Evolutionary conservation across 2,113 vertebrate species (phyloP).

Genomic region (Cercopithecus mona): DNA sequence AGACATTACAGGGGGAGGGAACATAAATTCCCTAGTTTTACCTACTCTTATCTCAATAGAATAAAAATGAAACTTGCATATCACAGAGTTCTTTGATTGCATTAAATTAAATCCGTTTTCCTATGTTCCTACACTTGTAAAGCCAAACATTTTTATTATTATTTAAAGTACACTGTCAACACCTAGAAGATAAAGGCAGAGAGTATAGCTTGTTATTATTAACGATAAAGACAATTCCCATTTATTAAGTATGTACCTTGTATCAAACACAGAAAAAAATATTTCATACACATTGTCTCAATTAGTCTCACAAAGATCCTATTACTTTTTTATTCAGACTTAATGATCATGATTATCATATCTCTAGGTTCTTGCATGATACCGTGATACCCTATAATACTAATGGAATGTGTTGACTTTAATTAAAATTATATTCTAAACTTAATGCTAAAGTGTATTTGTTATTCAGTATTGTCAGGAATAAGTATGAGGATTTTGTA

Average conservation of each 20-base stretch:
- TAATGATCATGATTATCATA: not conserved
- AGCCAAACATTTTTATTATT: not conserved
- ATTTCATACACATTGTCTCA: not conserved
- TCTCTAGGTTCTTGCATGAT: not conserved
- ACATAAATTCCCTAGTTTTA: not conserved
- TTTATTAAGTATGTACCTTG: not conserved
- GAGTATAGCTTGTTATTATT: not conserved
- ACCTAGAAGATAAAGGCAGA: not conserved
- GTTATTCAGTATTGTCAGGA: not conserved
- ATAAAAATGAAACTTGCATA: not conserved
- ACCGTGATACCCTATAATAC: not conserved
- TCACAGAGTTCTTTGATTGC: not conserved
- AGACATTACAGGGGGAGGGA: not conserved
- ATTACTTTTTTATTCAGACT: not conserved
- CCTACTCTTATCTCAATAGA: not conserved
- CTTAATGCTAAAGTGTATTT: not conserved
- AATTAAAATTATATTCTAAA: slow-evolving; percentile 18
- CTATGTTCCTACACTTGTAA: not conserved
- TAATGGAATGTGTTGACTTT: slow-evolving; percentile 4
- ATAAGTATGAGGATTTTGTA: not conserved
- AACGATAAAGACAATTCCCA: not conserved
- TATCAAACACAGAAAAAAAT: not conserved
- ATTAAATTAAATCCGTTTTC: not conserved
- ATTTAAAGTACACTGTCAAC: not conserved
- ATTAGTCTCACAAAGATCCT: not conserved